Base-by-base conservation (phyloP, 1,140 invertebrate species). In the Araneus ventricosus region DNA sequence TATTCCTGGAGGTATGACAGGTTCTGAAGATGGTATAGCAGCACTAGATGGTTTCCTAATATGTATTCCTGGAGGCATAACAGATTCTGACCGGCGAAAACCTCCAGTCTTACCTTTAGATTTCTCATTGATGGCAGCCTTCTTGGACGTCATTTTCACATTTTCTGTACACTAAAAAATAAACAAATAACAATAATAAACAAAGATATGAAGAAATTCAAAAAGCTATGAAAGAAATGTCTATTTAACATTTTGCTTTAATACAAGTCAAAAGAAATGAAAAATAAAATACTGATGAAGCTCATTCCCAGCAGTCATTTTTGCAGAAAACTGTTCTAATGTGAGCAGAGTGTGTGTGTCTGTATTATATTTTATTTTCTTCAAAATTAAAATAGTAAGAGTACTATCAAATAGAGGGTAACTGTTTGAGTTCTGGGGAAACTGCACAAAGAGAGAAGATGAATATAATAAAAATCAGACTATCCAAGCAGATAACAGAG, bases 71-170 rank as follows among this genome's bases (percentile, higher is more conserved):
- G 59, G 17, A 41, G 91, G 63, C 85, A 87, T 92, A 41, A 92
- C 91, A 4, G 91, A 92, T 61, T 92, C 91, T 34, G 91, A 92
- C n/a, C 91, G 59, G 2, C 84, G 84, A 39, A 92, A 92, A 2
- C 61, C 52, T 4, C 91, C 85, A 10, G 22, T 79, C n/a, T 86
- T 92, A 24, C 61, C 41, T 39, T 92, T 92, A 39, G 91, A 30
- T 8, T 92, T 92, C 57, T 92, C 91, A 87, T 87, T 80, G 6
- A 85, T 34, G 22, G n/a, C 30, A 14, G 30, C 34, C 39, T 87
- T 92, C n/a, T 92, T 92, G 22, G 91, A 92, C 0, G 82, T 87
- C 91, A 92, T 92, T 59, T 59, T 92, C 17, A 79, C 20, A 79
- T 57, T 61, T 87, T 92, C 45, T 39, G 5, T n/a, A 17, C 75